Evolutionary conservation across 2,888 invertebrate species (phyloP).

Genomic region (Pseudoips prasinana): DNA sequence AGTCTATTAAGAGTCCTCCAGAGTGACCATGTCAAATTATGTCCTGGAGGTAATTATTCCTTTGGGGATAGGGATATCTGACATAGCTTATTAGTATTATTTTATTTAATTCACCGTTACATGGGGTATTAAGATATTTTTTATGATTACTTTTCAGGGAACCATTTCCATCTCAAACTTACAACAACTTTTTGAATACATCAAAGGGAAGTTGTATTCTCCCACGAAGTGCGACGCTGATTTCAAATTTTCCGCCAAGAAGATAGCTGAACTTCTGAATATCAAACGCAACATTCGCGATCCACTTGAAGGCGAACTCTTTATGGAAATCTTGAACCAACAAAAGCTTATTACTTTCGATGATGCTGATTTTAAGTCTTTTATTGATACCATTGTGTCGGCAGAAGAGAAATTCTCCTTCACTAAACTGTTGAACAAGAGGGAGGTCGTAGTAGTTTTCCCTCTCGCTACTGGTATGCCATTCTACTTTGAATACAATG

Average conservation of each 20-base stretch:
- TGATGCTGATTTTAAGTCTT: conserved; percentile 73
- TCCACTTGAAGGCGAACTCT: conserved; percentile 82
- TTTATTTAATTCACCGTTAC: no score
- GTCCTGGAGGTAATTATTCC: no score
- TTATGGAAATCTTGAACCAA: conserved; percentile 61
- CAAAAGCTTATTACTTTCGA: conserved; percentile 76
- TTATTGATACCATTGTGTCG: conserved; percentile 60
- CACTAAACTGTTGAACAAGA: conserved; percentile 81
- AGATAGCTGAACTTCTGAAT: conserved; percentile 80
- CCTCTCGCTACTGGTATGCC: conserved; percentile 87
- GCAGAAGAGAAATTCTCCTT: conserved; percentile 69
- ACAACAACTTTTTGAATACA: conserved; percentile 47
- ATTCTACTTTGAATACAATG: conserved; percentile 82
- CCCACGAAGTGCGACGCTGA: conserved; percentile 31
- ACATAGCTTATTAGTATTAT: no score
- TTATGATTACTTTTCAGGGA: conserved; percentile 41
- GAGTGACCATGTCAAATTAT: no score
- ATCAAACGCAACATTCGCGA: conserved; percentile 74
- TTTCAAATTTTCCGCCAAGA: conserved; percentile 75
- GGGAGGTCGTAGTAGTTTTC: conserved; percentile 83
- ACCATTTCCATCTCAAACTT: conserved; percentile 59
- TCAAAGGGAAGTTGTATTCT: conserved; percentile 23
- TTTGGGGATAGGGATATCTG: no score
- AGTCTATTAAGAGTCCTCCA: no score
- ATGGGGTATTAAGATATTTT: no score